These are phyloP conservation scores for Hozukius guyotensis DNA, from an alignment of 2,797 vertebrate species.

Conservation along the genomic window DNA sequence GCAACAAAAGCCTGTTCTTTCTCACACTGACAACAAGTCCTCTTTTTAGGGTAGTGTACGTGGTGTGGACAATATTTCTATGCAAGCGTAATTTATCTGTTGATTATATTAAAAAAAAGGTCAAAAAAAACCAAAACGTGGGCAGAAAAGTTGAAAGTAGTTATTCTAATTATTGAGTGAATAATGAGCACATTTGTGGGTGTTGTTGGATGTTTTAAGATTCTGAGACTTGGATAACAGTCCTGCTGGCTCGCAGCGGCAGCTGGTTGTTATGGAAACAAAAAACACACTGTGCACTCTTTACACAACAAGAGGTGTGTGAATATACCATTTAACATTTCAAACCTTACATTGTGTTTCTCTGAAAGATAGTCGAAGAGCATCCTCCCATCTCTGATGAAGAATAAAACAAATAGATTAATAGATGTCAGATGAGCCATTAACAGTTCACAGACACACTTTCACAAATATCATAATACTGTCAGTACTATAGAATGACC, in stretches of 20 bases:
- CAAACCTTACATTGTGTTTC: conserved; percentile 92
- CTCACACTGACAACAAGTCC: background rate
- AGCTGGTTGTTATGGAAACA: conserved; percentile 67
- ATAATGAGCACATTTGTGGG: conserved; percentile 32
- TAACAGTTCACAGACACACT: background rate
- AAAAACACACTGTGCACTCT: conserved; percentile 3
- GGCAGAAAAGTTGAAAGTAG: background rate
- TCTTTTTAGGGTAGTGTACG: background rate
- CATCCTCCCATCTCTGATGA: conserved; percentile 91
- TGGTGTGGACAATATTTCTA: background rate
- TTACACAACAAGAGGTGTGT: background rate
- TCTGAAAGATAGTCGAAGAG: conserved; percentile 96
- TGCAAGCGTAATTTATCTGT: background rate
- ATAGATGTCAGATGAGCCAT: background rate
- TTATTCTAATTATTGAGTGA: background rate
- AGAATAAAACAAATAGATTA: conserved; percentile 1
- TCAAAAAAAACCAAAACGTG: background rate
- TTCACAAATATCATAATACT: background rate
- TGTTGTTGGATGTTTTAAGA: conserved; percentile 17
- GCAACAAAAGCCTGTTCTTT: conserved; percentile 17
- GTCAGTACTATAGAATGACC: background rate
- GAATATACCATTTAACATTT: background rate
- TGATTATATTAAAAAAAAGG: background rate
- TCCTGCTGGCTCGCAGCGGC: conserved; percentile 15
- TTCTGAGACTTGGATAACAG: conserved; percentile 17